Evolutionary conservation across 2,113 vertebrate species (phyloP), one percentile per base, ranked within the genome.

Genomic region (Oreamnos americanus): DNA sequence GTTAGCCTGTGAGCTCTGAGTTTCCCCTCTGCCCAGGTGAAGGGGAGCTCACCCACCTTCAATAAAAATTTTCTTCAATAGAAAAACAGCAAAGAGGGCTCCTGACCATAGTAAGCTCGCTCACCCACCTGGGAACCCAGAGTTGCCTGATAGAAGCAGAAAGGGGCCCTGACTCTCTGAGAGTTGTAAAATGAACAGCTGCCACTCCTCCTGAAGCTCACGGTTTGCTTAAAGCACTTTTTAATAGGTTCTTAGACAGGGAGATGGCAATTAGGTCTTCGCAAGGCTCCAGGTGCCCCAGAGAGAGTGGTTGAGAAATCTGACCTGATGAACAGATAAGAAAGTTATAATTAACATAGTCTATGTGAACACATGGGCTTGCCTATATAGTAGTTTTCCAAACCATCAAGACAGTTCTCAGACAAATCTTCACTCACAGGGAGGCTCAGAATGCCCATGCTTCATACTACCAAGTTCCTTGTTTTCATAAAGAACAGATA

Each of bases 341-440:
- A 96, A 84, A 53, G 49, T 89, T 96, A 87, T 96, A 95, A 94
- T 97, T 90, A 96, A 89, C 60, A 87, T 76, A 64, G 49, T 90
- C 60, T 47, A 53, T 19, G 71, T 6, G 10, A 92, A 76, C 53
- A 87, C 55, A 78, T 0, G 0, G 45, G 90, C 67, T 36, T n/a
- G 49, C 5, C 2, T 53, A 33, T 49, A 79, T 7, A 28, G 45
- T 55, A 67, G 84, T 84, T 96, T 96, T 91, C 82, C 78, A 85
- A 90, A 82, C 55, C 71, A 58, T 82, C 64, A 36, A 94, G 83
- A 86, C 90, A 62, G 67, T 91, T 82, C 93, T 88, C 87, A 53
- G 84, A 60, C 88, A 97, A 90, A 76, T 79, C 76, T 83, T 96
- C 47, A 47, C 94, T 71, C 81, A 74, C 10, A 82, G 8, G 25